These are phyloP conservation scores for Himalopsyche japonica DNA, from an alignment of 2,888 invertebrate species.

Conservation along the genomic window DNA sequence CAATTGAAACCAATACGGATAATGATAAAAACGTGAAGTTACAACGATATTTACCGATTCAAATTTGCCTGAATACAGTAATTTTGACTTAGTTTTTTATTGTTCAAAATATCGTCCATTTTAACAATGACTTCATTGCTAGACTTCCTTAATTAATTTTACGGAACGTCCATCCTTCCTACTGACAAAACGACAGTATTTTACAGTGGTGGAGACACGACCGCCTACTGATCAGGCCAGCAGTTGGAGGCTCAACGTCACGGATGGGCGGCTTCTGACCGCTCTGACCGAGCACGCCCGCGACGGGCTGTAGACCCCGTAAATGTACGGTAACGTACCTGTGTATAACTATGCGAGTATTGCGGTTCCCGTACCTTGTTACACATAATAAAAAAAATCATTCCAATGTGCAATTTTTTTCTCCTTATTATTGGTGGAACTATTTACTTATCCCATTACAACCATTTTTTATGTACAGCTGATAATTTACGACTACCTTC, in stretches of 20 bases:
- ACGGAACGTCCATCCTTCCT: not conserved
- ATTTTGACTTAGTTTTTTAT: not conserved
- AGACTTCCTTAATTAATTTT: not conserved
- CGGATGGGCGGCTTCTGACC: slow-evolving; percentile 11
- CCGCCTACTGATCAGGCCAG: not conserved
- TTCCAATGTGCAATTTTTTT: not conserved
- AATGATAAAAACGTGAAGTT: too few relatives aligned
- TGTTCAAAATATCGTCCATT: not conserved
- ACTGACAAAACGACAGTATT: not conserved
- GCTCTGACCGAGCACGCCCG: slow-evolving; percentile 31
- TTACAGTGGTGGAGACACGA: not conserved
- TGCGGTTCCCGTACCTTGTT: not conserved
- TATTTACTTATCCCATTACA: not conserved
- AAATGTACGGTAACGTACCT: not conserved
- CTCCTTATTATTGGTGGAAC: not conserved
- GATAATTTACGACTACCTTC: too few relatives aligned
- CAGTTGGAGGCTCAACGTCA: not conserved
- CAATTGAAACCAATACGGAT: too few relatives aligned
- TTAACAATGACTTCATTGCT: not conserved
- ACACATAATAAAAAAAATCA: not conserved
- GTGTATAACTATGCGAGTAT: not conserved
- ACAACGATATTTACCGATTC: not conserved
- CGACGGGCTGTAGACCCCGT: not conserved
- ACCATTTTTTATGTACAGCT: not conserved
- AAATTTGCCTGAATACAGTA: not conserved